Evolutionary conservation across 2,113 vertebrate species (phyloP), one percentile per base, ranked within the genome.

Genomic region (Conger conger): DNA sequence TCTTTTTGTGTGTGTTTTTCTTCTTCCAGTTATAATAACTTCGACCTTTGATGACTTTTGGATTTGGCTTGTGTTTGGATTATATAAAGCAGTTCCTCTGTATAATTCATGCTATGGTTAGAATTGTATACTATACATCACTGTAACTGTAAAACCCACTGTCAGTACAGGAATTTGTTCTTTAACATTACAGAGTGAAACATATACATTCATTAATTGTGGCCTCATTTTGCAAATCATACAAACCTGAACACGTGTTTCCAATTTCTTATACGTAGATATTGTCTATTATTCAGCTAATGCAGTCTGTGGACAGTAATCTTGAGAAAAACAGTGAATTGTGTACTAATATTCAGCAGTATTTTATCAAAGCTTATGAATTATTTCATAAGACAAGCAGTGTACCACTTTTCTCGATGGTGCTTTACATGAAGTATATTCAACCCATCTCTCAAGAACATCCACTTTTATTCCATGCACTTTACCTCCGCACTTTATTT

Each of bases 1-100:
- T 73, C 40, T 80, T 85, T 85, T n/a, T 83, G 82, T 84, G 76
- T 84, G 76, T 87, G 79, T 85, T 82, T 85, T 83, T 86, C 87
- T 83, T 81, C 53, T 80, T 63, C 84, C 73, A 86, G 79, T 84
- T 83, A 84, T 84, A 79, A 79, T 86, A 84, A 86, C 87, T 86
- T 57, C 84, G 30, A 53, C 83, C 80, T 82, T 82, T 86, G 42
- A 84, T 88, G 54, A 82, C 85, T 84, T 79, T 82, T 42, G 79
- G 54, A 84, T 73, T 80, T 86, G 53, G 63, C 68, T 53, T 85
- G 35, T 85, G 27, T 6, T 35, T 30, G 40, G n/a, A 38, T 76
- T 53, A 54, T 76, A 57, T 76, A 76, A 81, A 81, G 33, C 45
- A 78, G 30, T 84, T 54, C 13, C 73, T n/a, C 23, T 79, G 57